These are phyloP conservation scores for Callaeas wilsoni DNA, from an alignment of 2,113 vertebrate genomes.

Conservation along the genomic window DNA sequence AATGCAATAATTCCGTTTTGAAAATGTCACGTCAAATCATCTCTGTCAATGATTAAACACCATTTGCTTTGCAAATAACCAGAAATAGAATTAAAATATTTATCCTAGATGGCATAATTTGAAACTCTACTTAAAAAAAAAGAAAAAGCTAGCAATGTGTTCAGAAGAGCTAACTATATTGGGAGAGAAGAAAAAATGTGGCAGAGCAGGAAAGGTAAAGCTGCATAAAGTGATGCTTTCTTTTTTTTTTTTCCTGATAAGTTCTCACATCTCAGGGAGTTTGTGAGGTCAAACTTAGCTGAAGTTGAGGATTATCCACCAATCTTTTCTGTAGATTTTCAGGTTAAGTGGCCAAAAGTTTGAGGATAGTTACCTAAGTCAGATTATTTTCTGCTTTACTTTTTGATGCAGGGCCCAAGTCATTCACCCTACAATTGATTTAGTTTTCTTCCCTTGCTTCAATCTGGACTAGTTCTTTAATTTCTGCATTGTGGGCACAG, in stretches of 20 bases:
- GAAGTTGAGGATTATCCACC: background rate
- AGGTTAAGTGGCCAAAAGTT: background rate
- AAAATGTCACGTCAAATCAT: constrained; percentile 63
- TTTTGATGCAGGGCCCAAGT: background rate
- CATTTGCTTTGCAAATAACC: constrained; percentile 66
- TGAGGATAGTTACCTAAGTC: background rate
- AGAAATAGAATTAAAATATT: constrained; percentile 49
- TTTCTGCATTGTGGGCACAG: background rate
- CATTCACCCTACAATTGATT: background rate
- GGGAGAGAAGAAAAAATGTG: background rate
- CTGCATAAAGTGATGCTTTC: background rate
- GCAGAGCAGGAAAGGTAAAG: background rate
- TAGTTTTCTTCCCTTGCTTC: background rate
- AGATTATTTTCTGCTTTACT: background rate
- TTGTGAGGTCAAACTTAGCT: background rate
- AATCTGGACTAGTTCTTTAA: background rate
- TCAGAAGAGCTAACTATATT: background rate
- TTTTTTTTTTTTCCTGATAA: background rate
- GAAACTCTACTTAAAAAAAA: background rate
- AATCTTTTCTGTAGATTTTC: background rate
- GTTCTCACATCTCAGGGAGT: background rate
- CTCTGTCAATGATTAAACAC: constrained; percentile 56
- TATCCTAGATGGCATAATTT: constrained; percentile 43
- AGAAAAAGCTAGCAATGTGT: background rate
- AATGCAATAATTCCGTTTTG: constrained; percentile 63